Conservation (phyloP, 1,140 invertebrate genomes). For the Paracyclopina nana region DNA sequence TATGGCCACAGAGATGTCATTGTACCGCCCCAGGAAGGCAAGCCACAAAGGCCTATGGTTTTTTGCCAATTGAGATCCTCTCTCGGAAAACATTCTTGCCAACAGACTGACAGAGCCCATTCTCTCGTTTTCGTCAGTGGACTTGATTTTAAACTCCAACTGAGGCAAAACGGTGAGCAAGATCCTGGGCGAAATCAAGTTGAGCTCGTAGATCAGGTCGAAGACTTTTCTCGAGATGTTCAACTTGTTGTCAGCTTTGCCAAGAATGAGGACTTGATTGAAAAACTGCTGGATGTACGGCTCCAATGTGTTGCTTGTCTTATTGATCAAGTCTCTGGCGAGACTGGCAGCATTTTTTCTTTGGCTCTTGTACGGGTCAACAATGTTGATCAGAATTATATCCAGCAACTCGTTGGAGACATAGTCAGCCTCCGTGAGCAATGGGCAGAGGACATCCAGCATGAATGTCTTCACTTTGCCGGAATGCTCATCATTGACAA, state of each 20-base stretch:
- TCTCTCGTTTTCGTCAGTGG: constrained; percentile 61
- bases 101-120: constrained; percentile 69
- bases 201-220: constrained; percentile 88
- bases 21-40: constrained; percentile 76
- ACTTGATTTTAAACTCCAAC: constrained; percentile 76
- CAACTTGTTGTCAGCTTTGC: constrained; percentile 61
- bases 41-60: constrained; percentile 65
- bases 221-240: constrained; percentile 68
- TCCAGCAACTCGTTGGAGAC: constrained; percentile 82
- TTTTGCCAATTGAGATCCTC: constrained; percentile 65
- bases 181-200: constrained; percentile 74
- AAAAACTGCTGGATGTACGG: constrained; percentile 92
- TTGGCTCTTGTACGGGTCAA: constrained; percentile 81
- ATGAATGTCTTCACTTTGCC: constrained; percentile 89
- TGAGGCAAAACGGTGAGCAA: constrained; percentile 74
- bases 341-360: constrained; percentile 72
- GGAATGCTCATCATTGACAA: constrained; percentile 89
- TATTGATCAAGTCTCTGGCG: constrained; percentile 73
- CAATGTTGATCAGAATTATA: constrained; percentile 79
- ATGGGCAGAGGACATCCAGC: constrained; percentile 75
- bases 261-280: constrained; percentile 77
- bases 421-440: constrained; percentile 85
- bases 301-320: constrained; percentile 73
- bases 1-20: constrained; percentile 79
- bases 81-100: constrained; percentile 79